Base-by-base conservation (phyloP, 2,113 vertebrate species). In the Spermophilus dauricus region DNA sequence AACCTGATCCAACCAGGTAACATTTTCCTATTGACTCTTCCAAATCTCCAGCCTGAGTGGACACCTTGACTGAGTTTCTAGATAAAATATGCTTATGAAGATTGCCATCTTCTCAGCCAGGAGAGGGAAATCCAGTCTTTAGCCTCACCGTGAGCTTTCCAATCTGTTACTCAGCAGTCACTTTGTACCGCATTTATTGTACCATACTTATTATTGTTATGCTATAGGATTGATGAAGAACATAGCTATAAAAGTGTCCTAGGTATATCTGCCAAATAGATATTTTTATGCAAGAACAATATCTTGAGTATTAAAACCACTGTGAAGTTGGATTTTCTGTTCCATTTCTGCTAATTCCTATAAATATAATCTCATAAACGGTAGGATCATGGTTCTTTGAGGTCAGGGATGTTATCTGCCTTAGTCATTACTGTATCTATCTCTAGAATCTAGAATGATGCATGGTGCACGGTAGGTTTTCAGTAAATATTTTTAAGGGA, bases 251-350 rank as follows among this genome's bases (percentile, higher is more conserved):
- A 53, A 95, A 73, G 53, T 26, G 67, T 73, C 5, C 53, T 84
- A 12, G 53, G 37, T 82, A 58, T 24, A n/a, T 6, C 51, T 90
- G n/a, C 8, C 53, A 87, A 77, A 73, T 37, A 72, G 24, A 82
- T n/a, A 77, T 86, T 84, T 92, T 67, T 61, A 42, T 30, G 51
- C 72, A 1, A 67, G 45, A 87, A 70, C 77, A 91, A 76, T 18
- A 83, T 58, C n/a, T 72, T 95, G 20, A 90, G 30, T 86, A 4
- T 83, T 78, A 67, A 93, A 80, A 4, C 4, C 88, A 83, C 22
- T 89, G 32, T 92, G 84, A 95, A 81, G n/a, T 24, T 91, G 83
- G 37, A 6, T 69, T 91, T 89, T 91, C 37, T n/a, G 13, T 39
- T 16, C 86, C 51, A 69, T 63, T 7, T 17, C 75, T 24, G 7